phyloP scores from a whole-genome alignment of 1,140 invertebrate species.

The Drosophila ironensis region DNA sequence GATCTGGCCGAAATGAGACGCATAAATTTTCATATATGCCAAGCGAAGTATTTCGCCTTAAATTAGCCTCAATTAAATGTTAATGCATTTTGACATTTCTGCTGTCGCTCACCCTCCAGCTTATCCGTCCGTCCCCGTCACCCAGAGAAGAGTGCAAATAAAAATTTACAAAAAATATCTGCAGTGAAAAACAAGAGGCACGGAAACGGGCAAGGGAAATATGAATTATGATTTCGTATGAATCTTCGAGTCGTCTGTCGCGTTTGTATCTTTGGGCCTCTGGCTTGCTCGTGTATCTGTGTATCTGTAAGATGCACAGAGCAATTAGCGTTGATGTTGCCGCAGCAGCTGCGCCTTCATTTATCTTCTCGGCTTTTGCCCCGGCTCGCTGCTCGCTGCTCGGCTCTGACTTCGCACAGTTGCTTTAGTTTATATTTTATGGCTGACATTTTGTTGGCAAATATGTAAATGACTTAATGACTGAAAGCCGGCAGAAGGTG shows the following conservation, averaged over 20 bases:
- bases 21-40: slow-evolving; percentile 78
- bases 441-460: slow-evolving; percentile 62
- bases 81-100: slow-evolving; percentile 82
- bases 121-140: slow-evolving; percentile 10
- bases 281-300: slow-evolving; percentile 5
- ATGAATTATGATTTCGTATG: slow-evolving; percentile 75
- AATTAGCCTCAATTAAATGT: slow-evolving; percentile 82
- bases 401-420: slow-evolving; percentile 24
- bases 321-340: slow-evolving; percentile 77
- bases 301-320: slow-evolving; percentile 65
- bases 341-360: slow-evolving; percentile 75
- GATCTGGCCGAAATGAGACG: slow-evolving; percentile 60
- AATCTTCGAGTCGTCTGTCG: slow-evolving; percentile 34
- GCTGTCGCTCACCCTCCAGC: slow-evolving; percentile 23
- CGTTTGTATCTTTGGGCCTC: slow-evolving; percentile 9
- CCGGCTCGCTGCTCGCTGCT: slow-evolving; percentile 28
- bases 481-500: slow-evolving; percentile 42
- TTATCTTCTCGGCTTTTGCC: slow-evolving; percentile 52
- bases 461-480: slow-evolving; percentile 69
- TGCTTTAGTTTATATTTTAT: slow-evolving; percentile 58
- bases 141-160: slow-evolving; percentile 30
- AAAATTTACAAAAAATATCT: too few relatives aligned
- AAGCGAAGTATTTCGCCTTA: slow-evolving; percentile 80
- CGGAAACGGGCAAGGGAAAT: too few relatives aligned
- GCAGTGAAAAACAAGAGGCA: too few relatives aligned